These are phyloP conservation scores for Diploscapter pachys DNA, from an alignment of 1,140 invertebrate genomes.

Conservation along the genomic window DNA sequence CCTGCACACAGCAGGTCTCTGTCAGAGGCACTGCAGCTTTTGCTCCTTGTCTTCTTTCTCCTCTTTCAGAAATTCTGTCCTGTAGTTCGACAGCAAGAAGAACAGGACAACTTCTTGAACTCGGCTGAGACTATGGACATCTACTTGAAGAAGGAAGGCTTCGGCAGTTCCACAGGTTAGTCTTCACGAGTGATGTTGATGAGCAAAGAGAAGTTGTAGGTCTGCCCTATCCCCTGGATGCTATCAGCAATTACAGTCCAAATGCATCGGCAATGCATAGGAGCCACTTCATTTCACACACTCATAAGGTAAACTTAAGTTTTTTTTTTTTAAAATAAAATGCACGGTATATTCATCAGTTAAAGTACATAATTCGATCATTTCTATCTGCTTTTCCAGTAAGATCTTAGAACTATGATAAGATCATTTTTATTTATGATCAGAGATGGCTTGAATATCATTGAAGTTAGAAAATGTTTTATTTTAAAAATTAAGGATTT, in stretches of 20 bases:
- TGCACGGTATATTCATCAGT: no score
- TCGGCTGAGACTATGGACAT: slow-evolving; percentile 28
- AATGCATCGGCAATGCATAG: slow-evolving; percentile 9
- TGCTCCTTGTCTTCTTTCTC: no score
- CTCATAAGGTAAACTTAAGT: no score
- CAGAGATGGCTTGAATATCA: no score
- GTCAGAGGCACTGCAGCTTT: neutral
- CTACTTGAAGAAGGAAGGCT: slow-evolving; percentile 28
- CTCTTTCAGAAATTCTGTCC: slow-evolving; percentile 11
- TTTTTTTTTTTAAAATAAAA: no score
- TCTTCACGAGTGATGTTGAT: neutral
- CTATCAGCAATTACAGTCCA: neutral
- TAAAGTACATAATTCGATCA: no score
- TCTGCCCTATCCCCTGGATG: neutral
- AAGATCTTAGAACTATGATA: no score
- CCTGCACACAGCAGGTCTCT: neutral
- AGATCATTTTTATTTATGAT: no score
- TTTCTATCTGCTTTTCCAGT: no score
- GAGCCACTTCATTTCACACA: no score
- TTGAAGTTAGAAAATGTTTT: no score
- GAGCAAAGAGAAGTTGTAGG: neutral
- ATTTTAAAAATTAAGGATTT: no score
- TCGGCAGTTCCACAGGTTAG: slow-evolving; percentile 21
- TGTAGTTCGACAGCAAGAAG: slow-evolving; percentile 10
- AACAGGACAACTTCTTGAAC: slow-evolving; percentile 9